Percentiles rank a stretch among this genome's conserved stretches.
These are phyloP conservation scores for Labeo rohita DNA, from an alignment of 2,113 vertebrate species.

Conservation along the genomic window DNA sequence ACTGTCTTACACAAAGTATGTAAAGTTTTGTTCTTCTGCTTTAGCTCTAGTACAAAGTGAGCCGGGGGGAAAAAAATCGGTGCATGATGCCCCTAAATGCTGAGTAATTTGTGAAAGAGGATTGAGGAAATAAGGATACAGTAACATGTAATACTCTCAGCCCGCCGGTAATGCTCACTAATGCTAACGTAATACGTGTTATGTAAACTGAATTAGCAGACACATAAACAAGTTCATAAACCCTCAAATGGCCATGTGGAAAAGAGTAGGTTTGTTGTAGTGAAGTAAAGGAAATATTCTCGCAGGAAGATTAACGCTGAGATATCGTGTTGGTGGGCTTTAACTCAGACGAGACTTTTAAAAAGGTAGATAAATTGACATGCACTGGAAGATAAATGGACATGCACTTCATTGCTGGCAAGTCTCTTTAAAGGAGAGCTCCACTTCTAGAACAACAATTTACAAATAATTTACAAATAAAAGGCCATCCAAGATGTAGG, in stretches of 20 bases:
- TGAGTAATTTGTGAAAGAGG: conserved; percentile 17
- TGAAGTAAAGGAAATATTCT: background rate
- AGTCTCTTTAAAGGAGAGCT: conserved; percentile 31
- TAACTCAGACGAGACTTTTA: conserved; percentile 8
- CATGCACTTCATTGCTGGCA: background rate
- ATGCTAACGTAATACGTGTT: conserved; percentile 9
- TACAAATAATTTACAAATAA: no score
- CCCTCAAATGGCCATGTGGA: background rate
- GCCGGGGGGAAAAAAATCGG: background rate
- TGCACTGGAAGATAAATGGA: background rate
- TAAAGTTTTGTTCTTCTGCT: background rate
- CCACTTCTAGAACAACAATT: no score
- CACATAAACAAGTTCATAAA: conserved; percentile 19
- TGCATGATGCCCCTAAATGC: background rate
- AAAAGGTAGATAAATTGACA: background rate
- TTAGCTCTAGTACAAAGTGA: background rate
- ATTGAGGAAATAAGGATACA: conserved; percentile 26
- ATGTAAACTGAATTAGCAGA: conserved; percentile 16
- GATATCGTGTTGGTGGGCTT: background rate
- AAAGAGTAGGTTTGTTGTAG: conserved; percentile 10
- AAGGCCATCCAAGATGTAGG: background rate
- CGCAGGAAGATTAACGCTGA: conserved; percentile 1
- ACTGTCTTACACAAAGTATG: background rate
- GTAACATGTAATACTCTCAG: conserved; percentile 26
- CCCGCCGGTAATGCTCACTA: background rate